Percentiles rank a stretch among this genome's conserved stretches.
These are phyloP conservation scores for Hydriomena furcata DNA, from an alignment of 2,888 invertebrate species.

Conservation along the genomic window DNA sequence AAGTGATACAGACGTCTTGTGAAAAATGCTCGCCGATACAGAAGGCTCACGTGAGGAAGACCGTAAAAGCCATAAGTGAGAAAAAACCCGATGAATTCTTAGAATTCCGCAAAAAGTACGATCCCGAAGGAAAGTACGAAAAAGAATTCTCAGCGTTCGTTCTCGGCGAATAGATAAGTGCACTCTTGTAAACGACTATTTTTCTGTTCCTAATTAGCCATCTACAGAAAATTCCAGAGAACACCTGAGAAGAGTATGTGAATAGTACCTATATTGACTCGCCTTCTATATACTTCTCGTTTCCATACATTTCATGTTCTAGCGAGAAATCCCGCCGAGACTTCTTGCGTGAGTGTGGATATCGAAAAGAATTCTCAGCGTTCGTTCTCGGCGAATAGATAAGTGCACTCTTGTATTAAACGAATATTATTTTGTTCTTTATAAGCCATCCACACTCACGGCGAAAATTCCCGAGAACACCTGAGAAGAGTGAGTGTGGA, in stretches of 20 bases:
- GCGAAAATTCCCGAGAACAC: too few relatives aligned
- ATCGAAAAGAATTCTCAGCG: conserved; percentile 53
- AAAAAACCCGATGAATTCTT: conserved; percentile 56
- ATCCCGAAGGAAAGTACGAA: conserved; percentile 64
- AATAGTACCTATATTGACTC: too few relatives aligned
- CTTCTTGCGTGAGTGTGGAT: too few relatives aligned
- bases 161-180: conserved; percentile 22
- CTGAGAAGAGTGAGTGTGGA: too few relatives aligned
- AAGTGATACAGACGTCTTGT: conserved; percentile 64
- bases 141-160: conserved; percentile 58
- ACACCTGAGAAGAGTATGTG: too few relatives aligned
- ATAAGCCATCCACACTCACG: too few relatives aligned
- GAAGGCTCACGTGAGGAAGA: conserved; percentile 54
- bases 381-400: conserved; percentile 44
- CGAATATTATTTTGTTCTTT: neutral
- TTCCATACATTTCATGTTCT: too few relatives aligned
- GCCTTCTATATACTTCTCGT: too few relatives aligned
- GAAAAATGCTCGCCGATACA: conserved; percentile 64
- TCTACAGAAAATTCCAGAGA: too few relatives aligned
- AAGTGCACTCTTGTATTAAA: neutral
- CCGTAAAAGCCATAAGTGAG: conserved; percentile 59
- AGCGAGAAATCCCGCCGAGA: too few relatives aligned
- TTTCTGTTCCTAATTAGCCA: neutral
- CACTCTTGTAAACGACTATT: conserved; percentile 1
- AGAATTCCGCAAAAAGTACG: conserved; percentile 59